Conservation (phyloP, 2,888 invertebrate genomes). For the Digitonthophagus gazella region DNA sequence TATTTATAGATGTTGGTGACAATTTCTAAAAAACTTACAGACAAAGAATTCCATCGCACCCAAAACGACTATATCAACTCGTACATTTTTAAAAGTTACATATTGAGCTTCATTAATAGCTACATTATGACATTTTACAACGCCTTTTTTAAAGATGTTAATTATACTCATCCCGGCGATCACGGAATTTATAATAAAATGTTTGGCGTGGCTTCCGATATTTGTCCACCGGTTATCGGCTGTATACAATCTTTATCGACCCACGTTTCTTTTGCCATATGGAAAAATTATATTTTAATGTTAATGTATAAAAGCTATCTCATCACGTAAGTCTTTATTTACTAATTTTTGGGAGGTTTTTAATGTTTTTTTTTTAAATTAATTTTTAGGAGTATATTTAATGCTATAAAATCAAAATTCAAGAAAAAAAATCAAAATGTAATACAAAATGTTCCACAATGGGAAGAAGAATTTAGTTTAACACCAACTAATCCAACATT, state of each 20-base stretch:
- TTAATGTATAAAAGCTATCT: not conserved
- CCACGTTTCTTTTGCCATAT: not conserved
- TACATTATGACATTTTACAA: not conserved
- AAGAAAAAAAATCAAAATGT: not conserved
- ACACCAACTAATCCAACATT: not conserved
- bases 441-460: not conserved
- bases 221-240: conserved; percentile 1
- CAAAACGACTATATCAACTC: not conserved
- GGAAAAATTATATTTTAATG: not conserved
- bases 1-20: not conserved
- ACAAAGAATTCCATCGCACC: not conserved
- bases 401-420: not conserved
- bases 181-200: not conserved
- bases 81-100: not conserved
- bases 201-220: not conserved
- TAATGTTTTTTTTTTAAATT: not conserved
- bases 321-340: not conserved
- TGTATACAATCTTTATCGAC: conserved; percentile 1
- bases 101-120: not conserved
- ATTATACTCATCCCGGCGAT: not conserved
- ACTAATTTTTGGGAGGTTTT: not conserved
- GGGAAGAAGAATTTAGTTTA: conserved; percentile 5
- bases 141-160: not conserved
- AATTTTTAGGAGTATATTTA: not conserved
- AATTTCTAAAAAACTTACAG: not conserved